Percentiles rank a stretch among this genome's conserved stretches.
phyloP scores from a whole-genome alignment of 2,888 invertebrate genomes.

The Sympetrum striolatum region DNA sequence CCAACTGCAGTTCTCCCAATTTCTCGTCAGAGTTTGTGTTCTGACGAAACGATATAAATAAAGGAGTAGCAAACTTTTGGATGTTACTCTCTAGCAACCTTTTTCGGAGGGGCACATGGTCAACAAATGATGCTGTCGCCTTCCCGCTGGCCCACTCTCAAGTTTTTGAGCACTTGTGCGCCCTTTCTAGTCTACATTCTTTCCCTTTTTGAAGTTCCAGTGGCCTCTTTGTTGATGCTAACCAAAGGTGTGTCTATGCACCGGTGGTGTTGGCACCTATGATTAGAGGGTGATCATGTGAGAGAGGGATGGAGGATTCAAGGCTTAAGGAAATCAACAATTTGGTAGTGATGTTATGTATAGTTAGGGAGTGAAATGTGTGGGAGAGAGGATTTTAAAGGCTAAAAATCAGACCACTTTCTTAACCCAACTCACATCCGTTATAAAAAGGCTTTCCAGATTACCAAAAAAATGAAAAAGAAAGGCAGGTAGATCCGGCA shows the following conservation, averaged over 20 bases:
- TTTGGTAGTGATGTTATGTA: neutral
- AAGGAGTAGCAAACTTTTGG: neutral
- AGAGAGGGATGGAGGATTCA: conserved; percentile 25
- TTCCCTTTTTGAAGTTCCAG: conserved; percentile 41
- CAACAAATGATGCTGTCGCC: conserved; percentile 35
- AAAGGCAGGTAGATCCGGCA: neutral
- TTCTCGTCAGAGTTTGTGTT: neutral
- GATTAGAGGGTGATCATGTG: conserved; percentile 11
- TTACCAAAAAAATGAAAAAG: neutral
- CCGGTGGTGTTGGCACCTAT: conserved; percentile 1
- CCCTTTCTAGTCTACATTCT: conserved; percentile 43
- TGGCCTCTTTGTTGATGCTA: conserved; percentile 39
- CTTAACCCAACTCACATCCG: conserved; percentile 7
- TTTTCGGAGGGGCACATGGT: conserved; percentile 31
- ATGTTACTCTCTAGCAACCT: conserved; percentile 13
- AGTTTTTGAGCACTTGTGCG: conserved; percentile 39
- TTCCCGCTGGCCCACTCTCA: conserved; percentile 29
- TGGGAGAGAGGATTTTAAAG: neutral
- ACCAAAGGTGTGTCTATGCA: neutral
- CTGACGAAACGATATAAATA: neutral
- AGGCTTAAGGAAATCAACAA: neutral
- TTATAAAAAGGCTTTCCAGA: conserved; percentile 12
- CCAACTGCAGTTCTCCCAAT: neutral
- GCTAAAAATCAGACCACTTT: conserved; percentile 27
- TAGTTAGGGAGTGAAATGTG: neutral